phyloP scores from a whole-genome alignment of 2,888 invertebrate genomes.

The Drosophila nigritarsus region DNA sequence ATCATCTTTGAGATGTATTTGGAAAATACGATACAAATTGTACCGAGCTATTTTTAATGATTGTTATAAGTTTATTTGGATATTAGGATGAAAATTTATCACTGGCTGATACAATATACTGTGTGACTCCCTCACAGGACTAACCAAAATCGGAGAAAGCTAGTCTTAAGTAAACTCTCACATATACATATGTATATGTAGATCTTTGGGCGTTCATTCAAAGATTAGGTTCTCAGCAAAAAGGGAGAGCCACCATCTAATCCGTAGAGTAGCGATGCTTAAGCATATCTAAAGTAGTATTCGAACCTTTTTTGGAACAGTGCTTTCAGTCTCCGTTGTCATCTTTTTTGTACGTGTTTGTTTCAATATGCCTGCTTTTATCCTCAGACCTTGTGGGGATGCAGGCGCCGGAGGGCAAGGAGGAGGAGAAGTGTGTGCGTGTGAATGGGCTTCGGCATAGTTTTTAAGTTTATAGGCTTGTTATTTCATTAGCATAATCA shows the following conservation, averaged over 20 bases:
- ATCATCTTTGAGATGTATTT: background rate
- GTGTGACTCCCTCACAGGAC: background rate
- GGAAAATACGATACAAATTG: background rate
- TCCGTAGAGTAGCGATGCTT: constrained; percentile 6
- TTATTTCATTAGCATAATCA: constrained; percentile 80
- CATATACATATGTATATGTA: background rate
- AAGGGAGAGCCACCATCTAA: constrained; percentile 9
- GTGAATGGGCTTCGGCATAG: constrained; percentile 68
- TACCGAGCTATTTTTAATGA: background rate
- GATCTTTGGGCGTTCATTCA: background rate
- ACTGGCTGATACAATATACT: background rate
- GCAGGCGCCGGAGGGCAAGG: background rate
- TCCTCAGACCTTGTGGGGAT: background rate
- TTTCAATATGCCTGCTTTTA: constrained; percentile 6
- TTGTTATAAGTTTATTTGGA: background rate
- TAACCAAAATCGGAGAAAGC: background rate
- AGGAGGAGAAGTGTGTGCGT: constrained; percentile 39
- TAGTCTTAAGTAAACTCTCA: background rate
- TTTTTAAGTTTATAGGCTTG: constrained; percentile 75
- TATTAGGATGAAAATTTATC: background rate
- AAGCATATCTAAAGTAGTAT: constrained; percentile 10
- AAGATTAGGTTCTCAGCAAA: background rate
- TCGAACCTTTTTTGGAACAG: constrained; percentile 7
- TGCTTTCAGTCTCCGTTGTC: constrained; percentile 10
- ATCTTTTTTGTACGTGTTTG: constrained; percentile 5